Percentiles rank a stretch among this genome's conserved stretches.
Evolutionary conservation across 2,113 vertebrate species (phyloP).

Genomic region (Blennius ocellaris): DNA sequence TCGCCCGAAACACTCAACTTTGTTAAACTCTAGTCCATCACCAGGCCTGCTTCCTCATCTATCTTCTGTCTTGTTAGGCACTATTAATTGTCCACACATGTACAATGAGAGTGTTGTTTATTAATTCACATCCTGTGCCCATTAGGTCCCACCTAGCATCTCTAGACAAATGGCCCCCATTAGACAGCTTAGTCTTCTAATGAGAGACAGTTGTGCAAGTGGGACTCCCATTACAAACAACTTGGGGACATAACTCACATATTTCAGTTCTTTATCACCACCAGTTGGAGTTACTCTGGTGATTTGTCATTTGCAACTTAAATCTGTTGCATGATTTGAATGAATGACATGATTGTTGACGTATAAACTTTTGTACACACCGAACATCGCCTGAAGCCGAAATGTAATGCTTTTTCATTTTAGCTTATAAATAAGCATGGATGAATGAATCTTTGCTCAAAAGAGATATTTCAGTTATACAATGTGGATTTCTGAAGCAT

Average conservation of each 20-base stretch:
- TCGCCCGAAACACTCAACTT: slow-evolving; percentile 38
- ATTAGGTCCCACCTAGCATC: slow-evolving; percentile 69
- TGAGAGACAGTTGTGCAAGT: slow-evolving; percentile 28
- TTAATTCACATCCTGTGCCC: slow-evolving; percentile 77
- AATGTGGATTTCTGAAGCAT: no score
- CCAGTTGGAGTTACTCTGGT: slow-evolving; percentile 2
- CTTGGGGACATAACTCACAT: slow-evolving; percentile 15
- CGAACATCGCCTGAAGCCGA: neutral
- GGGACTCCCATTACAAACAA: slow-evolving; percentile 46
- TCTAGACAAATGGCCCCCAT: slow-evolving; percentile 71
- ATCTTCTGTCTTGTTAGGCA: slow-evolving; percentile 70
- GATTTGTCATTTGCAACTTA: slow-evolving; percentile 14
- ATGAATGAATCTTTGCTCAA: neutral
- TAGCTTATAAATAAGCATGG: neutral
- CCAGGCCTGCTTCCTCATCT: slow-evolving; percentile 39
- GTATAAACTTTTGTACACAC: neutral
- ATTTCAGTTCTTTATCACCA: slow-evolving; percentile 13
- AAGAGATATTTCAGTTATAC: no score
- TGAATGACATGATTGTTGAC: neutral
- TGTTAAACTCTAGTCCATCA: slow-evolving; percentile 51
- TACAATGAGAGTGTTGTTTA: slow-evolving; percentile 67
- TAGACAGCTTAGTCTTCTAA: slow-evolving; percentile 62
- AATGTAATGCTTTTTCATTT: neutral
- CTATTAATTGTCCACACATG: slow-evolving; percentile 77
- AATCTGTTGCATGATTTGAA: neutral